Evolutionary conservation across 1,140 invertebrate species (phyloP).

Genomic region (Euwallacea similis): DNA sequence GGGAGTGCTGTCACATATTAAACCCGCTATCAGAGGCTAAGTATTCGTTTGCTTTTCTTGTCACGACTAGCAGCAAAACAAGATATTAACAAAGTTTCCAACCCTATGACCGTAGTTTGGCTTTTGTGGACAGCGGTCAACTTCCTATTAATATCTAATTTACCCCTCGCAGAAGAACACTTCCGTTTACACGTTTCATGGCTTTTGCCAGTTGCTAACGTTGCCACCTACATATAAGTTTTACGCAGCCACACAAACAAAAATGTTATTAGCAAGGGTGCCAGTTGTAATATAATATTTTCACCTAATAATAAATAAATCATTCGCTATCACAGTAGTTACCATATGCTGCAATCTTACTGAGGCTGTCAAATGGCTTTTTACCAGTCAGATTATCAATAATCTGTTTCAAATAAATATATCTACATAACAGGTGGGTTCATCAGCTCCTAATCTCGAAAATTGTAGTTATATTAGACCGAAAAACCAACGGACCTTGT

Average conservation of each 20-base stretch:
- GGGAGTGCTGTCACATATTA: slow-evolving; percentile 39
- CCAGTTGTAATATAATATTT: background rate
- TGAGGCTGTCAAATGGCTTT: slow-evolving; percentile 41
- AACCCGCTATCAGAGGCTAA: slow-evolving; percentile 8
- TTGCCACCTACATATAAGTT: background rate
- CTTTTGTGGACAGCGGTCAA: slow-evolving; percentile 39
- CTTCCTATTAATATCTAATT: slow-evolving; percentile 41
- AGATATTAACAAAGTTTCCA: slow-evolving; percentile 41
- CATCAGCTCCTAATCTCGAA: slow-evolving; percentile 42
- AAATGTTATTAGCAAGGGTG: background rate
- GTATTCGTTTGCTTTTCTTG: slow-evolving; percentile 37
- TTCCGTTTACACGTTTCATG: slow-evolving; percentile 11
- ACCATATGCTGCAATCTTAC: slow-evolving; percentile 43
- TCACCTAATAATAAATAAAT: slow-evolving; percentile 29
- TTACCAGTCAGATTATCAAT: slow-evolving; percentile 42
- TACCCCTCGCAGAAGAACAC: slow-evolving; percentile 34
- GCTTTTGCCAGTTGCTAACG: slow-evolving; percentile 12
- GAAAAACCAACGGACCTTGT: slow-evolving; percentile 40
- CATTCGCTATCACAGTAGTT: slow-evolving; percentile 40
- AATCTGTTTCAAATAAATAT: slow-evolving; percentile 42
- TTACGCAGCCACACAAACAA: too few species aligned
- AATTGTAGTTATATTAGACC: slow-evolving; percentile 38
- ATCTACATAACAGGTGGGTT: slow-evolving; percentile 44
- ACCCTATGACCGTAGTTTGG: slow-evolving; percentile 38
- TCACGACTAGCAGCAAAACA: slow-evolving; percentile 39